These are phyloP conservation scores for Ceratoteleas bidentatus DNA, from an alignment of 1,140 invertebrate genomes.

Conservation along the genomic window DNA sequence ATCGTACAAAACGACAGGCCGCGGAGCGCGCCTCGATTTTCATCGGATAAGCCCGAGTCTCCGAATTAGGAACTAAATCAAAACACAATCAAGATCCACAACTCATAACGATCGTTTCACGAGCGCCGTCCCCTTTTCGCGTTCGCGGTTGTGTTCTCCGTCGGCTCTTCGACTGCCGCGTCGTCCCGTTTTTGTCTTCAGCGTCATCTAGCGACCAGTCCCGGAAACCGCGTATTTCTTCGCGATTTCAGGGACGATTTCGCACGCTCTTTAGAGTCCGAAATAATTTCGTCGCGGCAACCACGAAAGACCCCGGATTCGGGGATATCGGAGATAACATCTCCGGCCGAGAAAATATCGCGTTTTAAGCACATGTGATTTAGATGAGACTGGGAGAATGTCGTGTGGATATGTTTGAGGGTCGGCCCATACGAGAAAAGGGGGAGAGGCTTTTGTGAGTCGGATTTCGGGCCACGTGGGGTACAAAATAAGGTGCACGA, in stretches of 20 bases:
- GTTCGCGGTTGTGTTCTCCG: too few relatives aligned
- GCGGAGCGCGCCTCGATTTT: constrained; percentile 46
- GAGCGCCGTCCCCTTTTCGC: constrained; percentile 32
- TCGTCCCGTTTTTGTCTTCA: constrained; percentile 29
- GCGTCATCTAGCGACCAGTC: constrained; percentile 7
- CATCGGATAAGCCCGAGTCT: constrained; percentile 52
- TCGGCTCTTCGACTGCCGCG: too few relatives aligned
- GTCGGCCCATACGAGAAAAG: too few relatives aligned
- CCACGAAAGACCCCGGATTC: too few relatives aligned
- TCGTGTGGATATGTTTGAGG: too few relatives aligned
- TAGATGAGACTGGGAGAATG: too few relatives aligned
- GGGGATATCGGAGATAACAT: too few relatives aligned
- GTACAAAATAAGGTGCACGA: too few relatives aligned
- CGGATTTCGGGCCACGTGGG: too few relatives aligned
- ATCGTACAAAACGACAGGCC: not conserved
- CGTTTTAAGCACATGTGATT: too few relatives aligned
- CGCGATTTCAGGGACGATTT: constrained; percentile 32
- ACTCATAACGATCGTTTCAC: constrained; percentile 57
- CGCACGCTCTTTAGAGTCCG: constrained; percentile 16
- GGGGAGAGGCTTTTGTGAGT: too few relatives aligned
- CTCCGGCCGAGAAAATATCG: too few relatives aligned
- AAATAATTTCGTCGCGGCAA: constrained; percentile 13
- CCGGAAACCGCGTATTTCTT: constrained; percentile 35
- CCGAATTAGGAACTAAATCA: constrained; percentile 62
- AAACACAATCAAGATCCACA: constrained; percentile 63